Evolutionary conservation across 2,797 vertebrate species (phyloP).

Genomic region (Silurus aristotelis): DNA sequence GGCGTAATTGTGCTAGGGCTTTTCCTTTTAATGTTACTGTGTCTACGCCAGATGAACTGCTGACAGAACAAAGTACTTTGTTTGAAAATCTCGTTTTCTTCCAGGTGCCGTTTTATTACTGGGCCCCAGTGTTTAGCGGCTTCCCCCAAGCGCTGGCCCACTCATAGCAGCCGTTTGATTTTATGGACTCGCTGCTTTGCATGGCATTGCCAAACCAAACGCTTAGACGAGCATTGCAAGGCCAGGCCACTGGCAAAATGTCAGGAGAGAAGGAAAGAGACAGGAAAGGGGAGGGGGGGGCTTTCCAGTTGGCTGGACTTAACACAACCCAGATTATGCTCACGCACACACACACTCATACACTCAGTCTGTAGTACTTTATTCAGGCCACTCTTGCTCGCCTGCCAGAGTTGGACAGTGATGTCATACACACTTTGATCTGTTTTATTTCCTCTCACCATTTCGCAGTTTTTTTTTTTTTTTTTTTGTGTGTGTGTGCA

Average conservation of each 20-base stretch:
- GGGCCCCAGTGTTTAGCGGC: conserved; percentile 49
- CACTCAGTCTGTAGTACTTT: conserved; percentile 23
- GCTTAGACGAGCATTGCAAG: conserved; percentile 47
- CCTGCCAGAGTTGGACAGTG: conserved; percentile 15
- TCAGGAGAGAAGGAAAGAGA: conserved; percentile 36
- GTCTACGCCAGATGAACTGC: conserved; percentile 63
- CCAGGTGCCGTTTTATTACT: conserved; percentile 67
- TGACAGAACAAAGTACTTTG: conserved; percentile 63
- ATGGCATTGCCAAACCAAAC: conserved; percentile 57
- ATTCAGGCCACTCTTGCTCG: conserved; percentile 4
- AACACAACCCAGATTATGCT: conserved; percentile 53
- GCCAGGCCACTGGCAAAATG: conserved; percentile 58
- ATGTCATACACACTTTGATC: conserved; percentile 46
- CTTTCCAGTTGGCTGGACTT: conserved; percentile 53
- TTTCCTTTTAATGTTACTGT: conserved; percentile 59
- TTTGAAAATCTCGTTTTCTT: conserved; percentile 60
- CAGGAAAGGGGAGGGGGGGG: conserved; percentile 26
- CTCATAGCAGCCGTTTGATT: conserved; percentile 43
- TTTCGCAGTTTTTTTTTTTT: neutral
- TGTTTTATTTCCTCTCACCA: conserved; percentile 19
- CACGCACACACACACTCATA: conserved; percentile 11
- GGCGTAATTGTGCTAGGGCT: conserved; percentile 42
- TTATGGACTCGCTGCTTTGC: conserved; percentile 52
- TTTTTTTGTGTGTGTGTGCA: neutral
- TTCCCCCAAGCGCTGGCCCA: conserved; percentile 48